A percentile compares a stretch with the other conserved stretches of the same genome.
These are phyloP conservation scores for Xiphophorus hellerii DNA, from an alignment of 2,113 vertebrate genomes.

Conservation along the genomic window DNA sequence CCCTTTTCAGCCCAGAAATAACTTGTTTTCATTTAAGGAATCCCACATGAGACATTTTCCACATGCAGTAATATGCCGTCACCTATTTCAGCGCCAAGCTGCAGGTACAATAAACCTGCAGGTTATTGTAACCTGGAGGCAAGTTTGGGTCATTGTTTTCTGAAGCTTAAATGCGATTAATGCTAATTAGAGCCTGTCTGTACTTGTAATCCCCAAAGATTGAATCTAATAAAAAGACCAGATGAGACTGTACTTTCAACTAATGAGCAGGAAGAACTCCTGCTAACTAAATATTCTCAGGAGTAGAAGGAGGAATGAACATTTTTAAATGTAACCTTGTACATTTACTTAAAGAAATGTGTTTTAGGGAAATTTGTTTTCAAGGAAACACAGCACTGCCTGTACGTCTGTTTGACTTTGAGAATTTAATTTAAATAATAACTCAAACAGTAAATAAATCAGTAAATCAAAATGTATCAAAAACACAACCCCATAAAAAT, in stretches of 20 bases:
- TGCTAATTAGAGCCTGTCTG: neutral
- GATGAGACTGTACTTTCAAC: conserved; percentile 8
- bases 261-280: neutral
- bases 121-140: neutral
- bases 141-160: neutral
- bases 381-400: neutral
- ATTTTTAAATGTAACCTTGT: neutral
- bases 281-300: neutral
- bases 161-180: neutral
- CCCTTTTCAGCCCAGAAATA: conserved; percentile 18
- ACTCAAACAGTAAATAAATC: neutral
- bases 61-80: conserved; percentile 19
- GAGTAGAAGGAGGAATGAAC: neutral
- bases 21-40: conserved; percentile 29
- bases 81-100: conserved; percentile 9
- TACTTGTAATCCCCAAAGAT: neutral
- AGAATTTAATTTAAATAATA: neutral
- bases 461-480: too few relatives aligned
- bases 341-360: neutral
- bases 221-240: conserved; percentile 3
- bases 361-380: neutral
- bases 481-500: too few relatives aligned
- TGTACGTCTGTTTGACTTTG: neutral
- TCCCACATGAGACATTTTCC: conserved; percentile 7
- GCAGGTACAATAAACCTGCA: neutral